Conservation (phyloP, 92 coral and sea anemone genomes). For the Porites evermanni region DNA sequence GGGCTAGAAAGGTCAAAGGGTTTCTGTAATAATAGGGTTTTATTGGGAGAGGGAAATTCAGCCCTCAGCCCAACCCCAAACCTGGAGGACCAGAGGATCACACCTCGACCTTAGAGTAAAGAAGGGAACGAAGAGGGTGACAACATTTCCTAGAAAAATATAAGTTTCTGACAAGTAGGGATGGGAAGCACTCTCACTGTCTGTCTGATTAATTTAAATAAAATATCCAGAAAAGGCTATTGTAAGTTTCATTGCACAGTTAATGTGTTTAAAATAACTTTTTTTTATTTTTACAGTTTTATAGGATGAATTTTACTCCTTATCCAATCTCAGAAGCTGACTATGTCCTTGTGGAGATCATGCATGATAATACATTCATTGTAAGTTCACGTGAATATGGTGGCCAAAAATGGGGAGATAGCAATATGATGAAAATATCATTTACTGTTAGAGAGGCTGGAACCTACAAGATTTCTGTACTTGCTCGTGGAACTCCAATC, state of each 20-base stretch:
- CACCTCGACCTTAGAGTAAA: too few relatives aligned
- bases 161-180: too few relatives aligned
- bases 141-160: too few relatives aligned
- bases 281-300: slow-evolving; percentile 58
- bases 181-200: too few relatives aligned
- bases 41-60: too few relatives aligned
- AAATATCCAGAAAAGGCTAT: too few relatives aligned
- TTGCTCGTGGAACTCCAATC: slow-evolving; percentile 72
- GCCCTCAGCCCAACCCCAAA: too few relatives aligned
- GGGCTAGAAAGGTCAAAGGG: too few relatives aligned
- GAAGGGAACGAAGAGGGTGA: too few relatives aligned
- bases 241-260: not conserved
- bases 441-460: slow-evolving; percentile 94
- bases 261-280: not conserved
- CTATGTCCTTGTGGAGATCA: slow-evolving; percentile 70
- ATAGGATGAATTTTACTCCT: slow-evolving; percentile 62
- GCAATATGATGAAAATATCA: slow-evolving; percentile 72
- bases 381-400: slow-evolving; percentile 74
- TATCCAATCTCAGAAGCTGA: slow-evolving; percentile 48
- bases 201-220: too few relatives aligned
- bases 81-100: too few relatives aligned
- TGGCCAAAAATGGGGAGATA: slow-evolving; percentile 48
- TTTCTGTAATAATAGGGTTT: too few relatives aligned
- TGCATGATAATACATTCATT: slow-evolving; percentile 46
- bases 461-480: slow-evolving; percentile 77